Evolutionary conservation across 2,888 invertebrate species (phyloP).

Genomic region (Electrophaes corylata): DNA sequence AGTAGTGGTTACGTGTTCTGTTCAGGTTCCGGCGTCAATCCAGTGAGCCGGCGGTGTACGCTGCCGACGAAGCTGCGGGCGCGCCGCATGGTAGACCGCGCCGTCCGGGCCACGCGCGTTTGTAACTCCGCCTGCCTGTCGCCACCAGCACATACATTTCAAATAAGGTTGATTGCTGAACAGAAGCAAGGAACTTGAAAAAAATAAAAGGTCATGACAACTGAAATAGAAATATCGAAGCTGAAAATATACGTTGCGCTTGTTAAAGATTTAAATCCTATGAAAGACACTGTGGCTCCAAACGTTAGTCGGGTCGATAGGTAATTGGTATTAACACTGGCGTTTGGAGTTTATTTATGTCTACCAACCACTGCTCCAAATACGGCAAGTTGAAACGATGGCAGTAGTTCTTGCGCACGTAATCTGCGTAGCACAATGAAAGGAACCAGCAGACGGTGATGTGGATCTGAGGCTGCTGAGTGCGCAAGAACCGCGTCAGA

Average conservation of each 20-base stretch:
- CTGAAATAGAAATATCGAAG: too few species aligned
- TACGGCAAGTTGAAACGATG: slow-evolving; percentile 74
- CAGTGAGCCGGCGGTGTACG: slow-evolving; percentile 66
- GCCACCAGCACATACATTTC: slow-evolving; percentile 44
- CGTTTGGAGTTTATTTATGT: neutral
- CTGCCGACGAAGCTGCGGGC: slow-evolving; percentile 70
- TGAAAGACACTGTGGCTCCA: too few species aligned
- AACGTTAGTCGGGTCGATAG: too few species aligned
- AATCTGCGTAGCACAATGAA: slow-evolving; percentile 77
- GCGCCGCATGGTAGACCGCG: slow-evolving; percentile 57
- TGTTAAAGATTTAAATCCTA: too few species aligned
- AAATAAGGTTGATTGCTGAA: slow-evolving; percentile 19
- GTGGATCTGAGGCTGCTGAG: slow-evolving; percentile 78
- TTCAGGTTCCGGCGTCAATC: slow-evolving; percentile 45
- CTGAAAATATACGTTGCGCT: too few species aligned
- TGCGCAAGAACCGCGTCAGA: slow-evolving; percentile 67
- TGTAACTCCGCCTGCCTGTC: slow-evolving; percentile 73
- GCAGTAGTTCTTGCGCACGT: slow-evolving; percentile 75
- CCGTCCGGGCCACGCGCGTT: slow-evolving; percentile 58
- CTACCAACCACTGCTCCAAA: slow-evolving; percentile 76
- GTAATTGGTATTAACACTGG: too few species aligned
- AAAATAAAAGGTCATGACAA: too few species aligned
- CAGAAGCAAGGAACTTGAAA: neutral
- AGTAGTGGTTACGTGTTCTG: slow-evolving; percentile 23
- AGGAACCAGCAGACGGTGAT: slow-evolving; percentile 81